Evolutionary conservation across 2,888 invertebrate species (phyloP), one percentile per base, ranked within the genome.

Genomic region (Microctonus aethiopoides): DNA sequence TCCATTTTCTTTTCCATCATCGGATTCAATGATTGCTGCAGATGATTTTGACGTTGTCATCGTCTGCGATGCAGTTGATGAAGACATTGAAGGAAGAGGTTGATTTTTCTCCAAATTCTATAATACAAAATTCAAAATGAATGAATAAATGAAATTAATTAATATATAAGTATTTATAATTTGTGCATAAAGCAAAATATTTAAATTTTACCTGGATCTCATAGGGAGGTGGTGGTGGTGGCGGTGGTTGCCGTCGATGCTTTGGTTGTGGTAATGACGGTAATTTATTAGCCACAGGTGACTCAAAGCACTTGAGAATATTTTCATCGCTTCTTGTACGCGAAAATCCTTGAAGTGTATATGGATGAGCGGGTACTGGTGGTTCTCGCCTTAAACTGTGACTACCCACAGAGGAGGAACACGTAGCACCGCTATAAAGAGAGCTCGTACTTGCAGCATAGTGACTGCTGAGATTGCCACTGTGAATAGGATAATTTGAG

Each of bases 311-410:
- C 79, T 92, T 93, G 74, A 95, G 87, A 79, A 95, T 92, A 82
- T 95, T 94, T 82, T 95, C 95, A 82, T 95, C 93, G 65, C 95
- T 94, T 82, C 92, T 91, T 4, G 94, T 92, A 77, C 94, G 89
- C 5, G 85, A 78, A 67, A 86, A 86, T 3, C 76, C 74, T 24
- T 82, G 81, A 11, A 84, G 68, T n/a, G 75, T 80, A 56, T 81
- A 81, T 9, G 83, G 82, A 70, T 85, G 81, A 0, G 81, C 74
- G 9, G 84, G 83, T n/a, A 83, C 81, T 39, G 83, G 84, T 52
- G 83, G 84, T 67, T 87, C 87, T n/a, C 81, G 81, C 13, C 84
- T 80, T 6, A 87, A 79, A 69, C 86, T 87, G 61, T 87, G 86
- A 34, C 87, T 86, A 0, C 87, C 87, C 1, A 85, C 84, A 2